Conservation (phyloP, 2,113 vertebrate genomes). For the Colius striatus region DNA sequence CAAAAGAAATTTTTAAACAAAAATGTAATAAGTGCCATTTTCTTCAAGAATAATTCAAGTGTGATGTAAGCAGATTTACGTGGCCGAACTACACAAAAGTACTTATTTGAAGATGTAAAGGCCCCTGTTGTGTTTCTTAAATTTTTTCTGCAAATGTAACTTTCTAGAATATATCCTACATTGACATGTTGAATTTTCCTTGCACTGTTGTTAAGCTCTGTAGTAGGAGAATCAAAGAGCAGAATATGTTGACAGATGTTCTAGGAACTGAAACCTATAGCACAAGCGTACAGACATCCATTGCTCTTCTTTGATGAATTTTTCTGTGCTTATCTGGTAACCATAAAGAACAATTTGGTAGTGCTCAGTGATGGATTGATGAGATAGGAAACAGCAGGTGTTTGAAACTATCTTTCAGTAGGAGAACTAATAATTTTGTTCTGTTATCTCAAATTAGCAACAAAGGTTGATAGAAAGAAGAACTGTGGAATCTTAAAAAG, state of each 20-base stretch:
- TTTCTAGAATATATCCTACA: not conserved
- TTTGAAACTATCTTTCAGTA: not conserved
- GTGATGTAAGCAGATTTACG: not conserved
- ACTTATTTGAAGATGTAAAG: not conserved
- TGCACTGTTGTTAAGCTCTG: not conserved
- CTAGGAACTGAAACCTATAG: not conserved
- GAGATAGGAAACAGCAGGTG: not conserved
- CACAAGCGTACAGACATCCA: not conserved
- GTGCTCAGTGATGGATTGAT: not conserved
- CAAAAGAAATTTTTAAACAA: not conserved
- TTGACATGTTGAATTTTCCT: not conserved
- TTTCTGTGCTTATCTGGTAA: not conserved
- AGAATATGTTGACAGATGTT: not conserved
- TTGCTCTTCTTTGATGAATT: not conserved
- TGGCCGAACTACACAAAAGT: not conserved
- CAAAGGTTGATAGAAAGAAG: not conserved
- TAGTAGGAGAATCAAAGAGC: not conserved
- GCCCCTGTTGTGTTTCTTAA: not conserved
- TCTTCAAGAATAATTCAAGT: not conserved
- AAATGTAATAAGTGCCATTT: not conserved
- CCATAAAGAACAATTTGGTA: not conserved
- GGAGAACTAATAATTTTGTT: not conserved
- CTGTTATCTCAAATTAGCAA: not conserved
- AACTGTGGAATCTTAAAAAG: not conserved
- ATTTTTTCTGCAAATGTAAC: not conserved